A percentile compares a stretch with the other conserved stretches of the same genome.
Evolutionary conservation across 1,140 invertebrate genomes (phyloP).

Genomic region (Cheumatopsyche charites): DNA sequence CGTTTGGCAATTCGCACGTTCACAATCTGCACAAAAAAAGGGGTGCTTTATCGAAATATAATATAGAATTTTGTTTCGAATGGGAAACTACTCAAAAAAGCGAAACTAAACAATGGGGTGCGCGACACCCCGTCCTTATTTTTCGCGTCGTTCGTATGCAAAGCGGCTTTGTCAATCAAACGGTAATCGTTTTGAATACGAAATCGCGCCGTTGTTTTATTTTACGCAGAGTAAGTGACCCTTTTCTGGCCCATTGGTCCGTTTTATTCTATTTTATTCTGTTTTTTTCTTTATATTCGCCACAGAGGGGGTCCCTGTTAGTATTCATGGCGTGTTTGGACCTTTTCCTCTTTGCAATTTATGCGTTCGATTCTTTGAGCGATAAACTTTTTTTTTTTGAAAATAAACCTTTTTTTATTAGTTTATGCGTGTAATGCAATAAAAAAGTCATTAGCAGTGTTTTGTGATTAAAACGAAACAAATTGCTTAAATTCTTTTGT

Average conservation of each 20-base stretch:
- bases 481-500: no score
- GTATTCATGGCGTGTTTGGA: constrained; percentile 21
- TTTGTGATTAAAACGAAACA: no score
- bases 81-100: no score
- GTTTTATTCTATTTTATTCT: not conserved
- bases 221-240: not conserved
- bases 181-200: constrained; percentile 10
- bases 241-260: constrained; percentile 8
- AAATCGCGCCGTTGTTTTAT: constrained; percentile 7
- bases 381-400: not conserved
- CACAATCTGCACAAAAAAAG: no score
- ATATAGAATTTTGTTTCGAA: no score
- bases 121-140: not conserved
- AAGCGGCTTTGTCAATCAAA: constrained; percentile 25
- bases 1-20: no score
- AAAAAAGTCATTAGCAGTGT: constrained; percentile 2
- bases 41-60: no score
- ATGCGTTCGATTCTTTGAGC: constrained; percentile 10
- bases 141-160: constrained; percentile 10
- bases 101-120: constrained; percentile 8
- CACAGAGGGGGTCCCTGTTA: not conserved
- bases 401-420: not conserved
- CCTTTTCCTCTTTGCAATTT: constrained; percentile 14
- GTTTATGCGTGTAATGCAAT: not conserved
- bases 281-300: not conserved